phyloP scores from a whole-genome alignment of 2,888 invertebrate species.

The Brenthis daphne region DNA sequence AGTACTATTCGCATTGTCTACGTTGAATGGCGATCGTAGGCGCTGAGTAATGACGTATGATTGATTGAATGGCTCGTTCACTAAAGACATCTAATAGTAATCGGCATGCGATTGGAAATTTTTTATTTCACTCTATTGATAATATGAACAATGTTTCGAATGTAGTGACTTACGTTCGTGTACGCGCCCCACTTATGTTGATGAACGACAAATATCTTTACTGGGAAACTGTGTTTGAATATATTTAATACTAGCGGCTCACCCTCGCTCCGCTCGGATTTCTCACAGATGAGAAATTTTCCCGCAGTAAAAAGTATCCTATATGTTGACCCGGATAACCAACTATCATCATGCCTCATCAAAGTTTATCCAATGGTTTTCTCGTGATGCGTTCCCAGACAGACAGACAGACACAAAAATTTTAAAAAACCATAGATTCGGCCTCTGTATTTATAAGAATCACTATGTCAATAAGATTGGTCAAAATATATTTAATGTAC shows the following conservation, averaged over 20 bases:
- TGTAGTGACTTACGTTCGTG: constrained; percentile 13
- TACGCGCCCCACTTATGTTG: background rate
- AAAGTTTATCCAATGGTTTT: too few relatives aligned
- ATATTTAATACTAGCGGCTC: background rate
- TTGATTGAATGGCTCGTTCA: constrained; percentile 71
- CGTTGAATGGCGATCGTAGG: constrained; percentile 50
- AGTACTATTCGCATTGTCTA: constrained; percentile 45
- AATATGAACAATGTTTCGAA: constrained; percentile 19
- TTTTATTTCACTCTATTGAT: constrained; percentile 26
- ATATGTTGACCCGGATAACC: too few relatives aligned
- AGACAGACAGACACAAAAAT: too few relatives aligned
- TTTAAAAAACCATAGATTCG: too few relatives aligned
- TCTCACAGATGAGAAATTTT: too few relatives aligned
- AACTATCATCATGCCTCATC: too few relatives aligned
- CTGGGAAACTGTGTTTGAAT: background rate
- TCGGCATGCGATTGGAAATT: constrained; percentile 38
- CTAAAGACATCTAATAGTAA: constrained; percentile 61
- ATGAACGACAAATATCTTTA: background rate
- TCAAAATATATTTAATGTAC: too few relatives aligned
- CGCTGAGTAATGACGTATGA: constrained; percentile 70
- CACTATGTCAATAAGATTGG: too few relatives aligned
- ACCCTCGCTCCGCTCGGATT: too few relatives aligned
- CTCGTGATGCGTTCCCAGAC: too few relatives aligned
- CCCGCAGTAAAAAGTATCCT: background rate
- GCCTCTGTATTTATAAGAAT: too few relatives aligned